phyloP scores from a whole-genome alignment of 2,888 invertebrate genomes.

The Mythimna albipuncta region DNA sequence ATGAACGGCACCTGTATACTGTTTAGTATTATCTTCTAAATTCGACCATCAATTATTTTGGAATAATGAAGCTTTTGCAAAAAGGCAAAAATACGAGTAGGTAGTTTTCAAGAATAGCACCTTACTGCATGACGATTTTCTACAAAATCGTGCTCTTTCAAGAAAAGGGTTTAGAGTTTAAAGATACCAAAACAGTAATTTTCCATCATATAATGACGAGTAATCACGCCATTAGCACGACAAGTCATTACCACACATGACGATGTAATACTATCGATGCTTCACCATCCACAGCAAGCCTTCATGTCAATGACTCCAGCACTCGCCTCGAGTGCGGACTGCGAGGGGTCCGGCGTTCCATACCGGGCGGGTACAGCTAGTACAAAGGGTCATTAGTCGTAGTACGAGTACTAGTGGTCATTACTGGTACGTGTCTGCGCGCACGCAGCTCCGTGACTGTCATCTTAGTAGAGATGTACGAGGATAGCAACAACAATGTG shows the following conservation, averaged over 20 bases:
- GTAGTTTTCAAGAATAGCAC: background rate
- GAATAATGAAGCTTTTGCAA: background rate
- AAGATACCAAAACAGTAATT: slow-evolving; percentile 5
- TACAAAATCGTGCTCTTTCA: background rate
- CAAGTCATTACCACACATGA: background rate
- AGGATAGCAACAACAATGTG: background rate
- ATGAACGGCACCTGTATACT: background rate
- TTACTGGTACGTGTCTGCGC: slow-evolving; percentile 27
- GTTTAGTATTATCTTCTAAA: slow-evolving; percentile 12
- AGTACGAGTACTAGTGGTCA: slow-evolving; percentile 13
- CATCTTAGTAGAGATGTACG: slow-evolving; percentile 16
- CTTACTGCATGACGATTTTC: background rate
- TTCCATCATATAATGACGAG: background rate
- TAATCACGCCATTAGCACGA: background rate
- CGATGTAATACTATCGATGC: slow-evolving; percentile 2
- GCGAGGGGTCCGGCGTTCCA: slow-evolving; percentile 22
- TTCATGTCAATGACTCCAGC: slow-evolving; percentile 35
- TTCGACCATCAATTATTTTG: background rate
- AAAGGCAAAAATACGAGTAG: background rate
- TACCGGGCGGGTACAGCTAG: slow-evolving; percentile 6
- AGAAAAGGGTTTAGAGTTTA: background rate
- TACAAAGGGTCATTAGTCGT: slow-evolving; percentile 50
- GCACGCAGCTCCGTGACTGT: slow-evolving; percentile 25
- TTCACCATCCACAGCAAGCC: background rate
- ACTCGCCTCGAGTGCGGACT: background rate